Percentiles rank a stretch among this genome's conserved stretches.
Evolutionary conservation across 2,888 invertebrate species (phyloP).

Genomic region (Lepidochrysops patricia): DNA sequence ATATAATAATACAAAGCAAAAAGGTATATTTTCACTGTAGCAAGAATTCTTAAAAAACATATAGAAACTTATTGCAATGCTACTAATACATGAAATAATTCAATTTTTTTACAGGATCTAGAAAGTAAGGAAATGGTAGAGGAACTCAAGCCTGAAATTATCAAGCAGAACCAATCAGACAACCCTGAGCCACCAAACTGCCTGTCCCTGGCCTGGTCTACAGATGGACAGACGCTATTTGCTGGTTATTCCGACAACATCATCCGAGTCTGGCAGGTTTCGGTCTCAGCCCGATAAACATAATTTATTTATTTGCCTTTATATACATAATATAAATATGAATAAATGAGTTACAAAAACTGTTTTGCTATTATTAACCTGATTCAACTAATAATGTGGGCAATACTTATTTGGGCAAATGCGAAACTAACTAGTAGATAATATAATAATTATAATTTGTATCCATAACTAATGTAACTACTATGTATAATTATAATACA

Average conservation of each 20-base stretch:
- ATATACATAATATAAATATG: slow-evolving; percentile 52
- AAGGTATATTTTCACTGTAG: too few relatives aligned
- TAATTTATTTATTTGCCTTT: slow-evolving; percentile 51
- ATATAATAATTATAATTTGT: too few relatives aligned
- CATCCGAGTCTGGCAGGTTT: slow-evolving; percentile 99
- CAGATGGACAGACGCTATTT: slow-evolving; percentile 98
- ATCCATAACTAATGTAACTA: too few relatives aligned
- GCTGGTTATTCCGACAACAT: slow-evolving; percentile 99
- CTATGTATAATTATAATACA: too few relatives aligned
- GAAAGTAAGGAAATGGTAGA: slow-evolving; percentile 99
- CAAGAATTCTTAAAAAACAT: too few relatives aligned
- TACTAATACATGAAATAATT: too few relatives aligned
- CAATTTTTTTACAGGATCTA: slow-evolving; percentile 82
- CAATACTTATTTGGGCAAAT: too few relatives aligned
- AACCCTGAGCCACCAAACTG: slow-evolving; percentile 97
- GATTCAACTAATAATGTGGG: too few relatives aligned
- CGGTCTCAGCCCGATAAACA: slow-evolving; percentile 82
- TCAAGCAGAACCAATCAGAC: slow-evolving; percentile 75
- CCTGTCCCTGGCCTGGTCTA: slow-evolving; percentile 98
- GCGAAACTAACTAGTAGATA: too few relatives aligned
- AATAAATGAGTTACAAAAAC: slow-evolving; percentile 22
- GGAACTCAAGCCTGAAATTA: slow-evolving; percentile 97
- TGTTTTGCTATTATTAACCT: not conserved
- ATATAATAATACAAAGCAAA: too few relatives aligned
- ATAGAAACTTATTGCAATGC: too few relatives aligned